Evolutionary conservation across 2,888 invertebrate species (phyloP).

Genomic region (Pseudococcus longispinus): DNA sequence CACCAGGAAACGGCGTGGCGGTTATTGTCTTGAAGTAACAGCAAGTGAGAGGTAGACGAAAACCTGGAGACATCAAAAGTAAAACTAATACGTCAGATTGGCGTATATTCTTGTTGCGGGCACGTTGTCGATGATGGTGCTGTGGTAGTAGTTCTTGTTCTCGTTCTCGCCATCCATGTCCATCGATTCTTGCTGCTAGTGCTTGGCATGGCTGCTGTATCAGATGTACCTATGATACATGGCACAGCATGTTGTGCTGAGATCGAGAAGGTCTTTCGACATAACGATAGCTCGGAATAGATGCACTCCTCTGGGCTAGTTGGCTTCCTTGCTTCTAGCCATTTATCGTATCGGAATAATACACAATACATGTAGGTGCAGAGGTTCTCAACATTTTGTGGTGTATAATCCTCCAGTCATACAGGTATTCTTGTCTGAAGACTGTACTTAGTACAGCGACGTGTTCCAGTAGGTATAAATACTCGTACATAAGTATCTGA

Average conservation of each 20-base stretch:
- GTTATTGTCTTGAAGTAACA: slow-evolving; percentile 43
- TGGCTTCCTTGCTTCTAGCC: background rate
- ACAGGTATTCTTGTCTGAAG: background rate
- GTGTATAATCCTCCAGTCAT: background rate
- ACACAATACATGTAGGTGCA: background rate
- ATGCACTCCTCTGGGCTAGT: background rate
- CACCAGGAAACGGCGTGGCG: slow-evolving; percentile 29
- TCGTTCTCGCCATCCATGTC: background rate
- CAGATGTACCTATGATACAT: too few relatives aligned
- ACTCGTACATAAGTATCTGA: background rate
- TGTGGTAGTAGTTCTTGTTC: background rate
- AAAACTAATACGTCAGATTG: slow-evolving; percentile 52
- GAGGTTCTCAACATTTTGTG: slow-evolving; percentile 1
- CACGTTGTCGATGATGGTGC: background rate
- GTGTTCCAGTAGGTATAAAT: background rate
- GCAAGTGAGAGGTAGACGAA: slow-evolving; percentile 50
- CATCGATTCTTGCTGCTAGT: background rate
- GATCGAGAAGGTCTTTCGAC: background rate
- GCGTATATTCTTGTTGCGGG: slow-evolving; percentile 25
- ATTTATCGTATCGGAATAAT: slow-evolving; percentile 9
- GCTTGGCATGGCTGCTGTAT: background rate
- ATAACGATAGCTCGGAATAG: background rate
- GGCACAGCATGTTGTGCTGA: background rate
- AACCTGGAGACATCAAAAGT: slow-evolving; percentile 53
- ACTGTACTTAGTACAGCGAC: background rate